Conservation (phyloP, 2,888 invertebrate species). For the Cephus pygmeus region DNA sequence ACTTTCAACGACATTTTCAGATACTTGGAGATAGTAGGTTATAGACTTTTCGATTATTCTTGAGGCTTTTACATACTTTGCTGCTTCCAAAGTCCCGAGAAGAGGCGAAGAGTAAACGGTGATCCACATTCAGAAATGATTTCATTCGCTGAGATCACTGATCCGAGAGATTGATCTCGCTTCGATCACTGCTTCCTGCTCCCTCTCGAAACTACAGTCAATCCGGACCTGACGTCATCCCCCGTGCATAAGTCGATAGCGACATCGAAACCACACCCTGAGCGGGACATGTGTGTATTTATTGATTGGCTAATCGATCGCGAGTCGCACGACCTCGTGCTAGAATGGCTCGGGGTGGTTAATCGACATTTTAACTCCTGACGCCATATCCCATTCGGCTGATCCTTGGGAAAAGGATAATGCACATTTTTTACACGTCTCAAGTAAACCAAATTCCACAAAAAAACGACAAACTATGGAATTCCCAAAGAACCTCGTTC, state of each 20-base stretch:
- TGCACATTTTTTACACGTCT: not conserved
- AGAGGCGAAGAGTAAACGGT: too few relatives aligned
- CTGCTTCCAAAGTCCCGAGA: too few relatives aligned
- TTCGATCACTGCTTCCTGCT: not conserved
- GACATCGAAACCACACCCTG: constrained; percentile 5
- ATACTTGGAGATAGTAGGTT: too few relatives aligned
- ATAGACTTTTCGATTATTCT: too few relatives aligned
- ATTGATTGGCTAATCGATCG: not conserved
- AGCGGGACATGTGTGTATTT: not conserved
- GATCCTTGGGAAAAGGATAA: not conserved
- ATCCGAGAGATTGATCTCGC: not conserved
- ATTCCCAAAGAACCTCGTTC: too few relatives aligned
- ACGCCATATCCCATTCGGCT: not conserved
- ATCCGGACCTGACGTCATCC: constrained; percentile 4
- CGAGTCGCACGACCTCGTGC: constrained; percentile 1
- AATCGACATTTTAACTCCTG: not conserved
- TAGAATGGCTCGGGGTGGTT: constrained; percentile 6
- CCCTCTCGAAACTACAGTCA: not conserved
- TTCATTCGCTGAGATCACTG: too few relatives aligned
- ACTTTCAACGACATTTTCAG: too few relatives aligned
- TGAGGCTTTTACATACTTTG: too few relatives aligned
- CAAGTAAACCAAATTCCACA: not conserved
- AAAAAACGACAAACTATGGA: not conserved
- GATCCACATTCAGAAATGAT: too few relatives aligned
- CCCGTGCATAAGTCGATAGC: constrained; percentile 1